Conservation (phyloP, 2,888 invertebrate species). For the Deilephila porcellus region DNA sequence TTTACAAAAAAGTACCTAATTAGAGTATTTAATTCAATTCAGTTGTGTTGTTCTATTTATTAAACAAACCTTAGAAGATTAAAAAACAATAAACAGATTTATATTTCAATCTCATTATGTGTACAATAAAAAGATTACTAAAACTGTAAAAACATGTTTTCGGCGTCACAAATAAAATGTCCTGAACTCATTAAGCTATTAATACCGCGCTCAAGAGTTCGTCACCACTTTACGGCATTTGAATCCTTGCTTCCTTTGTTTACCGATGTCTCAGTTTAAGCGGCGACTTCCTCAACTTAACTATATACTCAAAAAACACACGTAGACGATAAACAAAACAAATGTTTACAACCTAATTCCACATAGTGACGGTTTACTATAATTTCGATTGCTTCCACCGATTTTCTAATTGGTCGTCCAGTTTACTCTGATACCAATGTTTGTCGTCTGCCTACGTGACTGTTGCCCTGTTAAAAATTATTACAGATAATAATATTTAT, state of each 20-base stretch:
- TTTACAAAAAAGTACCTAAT: too few relatives aligned
- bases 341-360: slow-evolving; percentile 33
- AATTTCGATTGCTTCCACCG: slow-evolving; percentile 12
- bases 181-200: background rate
- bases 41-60: too few relatives aligned
- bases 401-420: slow-evolving; percentile 29
- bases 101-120: too few relatives aligned
- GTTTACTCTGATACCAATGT: slow-evolving; percentile 25
- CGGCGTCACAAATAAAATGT: background rate
- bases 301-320: background rate
- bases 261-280: slow-evolving; percentile 3
- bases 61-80: too few relatives aligned
- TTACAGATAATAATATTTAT: slow-evolving; percentile 21
- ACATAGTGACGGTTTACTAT: slow-evolving; percentile 30
- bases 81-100: too few relatives aligned
- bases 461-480: slow-evolving; percentile 27
- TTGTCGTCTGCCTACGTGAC: slow-evolving; percentile 32
- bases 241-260: slow-evolving; percentile 24
- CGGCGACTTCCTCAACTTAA: background rate
- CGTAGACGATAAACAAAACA: slow-evolving; percentile 16
- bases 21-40: too few relatives aligned
- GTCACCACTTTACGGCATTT: slow-evolving; percentile 14
- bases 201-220: slow-evolving; percentile 3
- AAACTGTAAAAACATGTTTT: background rate
- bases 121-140: too few relatives aligned